A percentile compares a stretch with the other conserved stretches of the same genome.
Conservation (phyloP, 2,797 vertebrate genomes). For the Oreochromis grahami region DNA sequence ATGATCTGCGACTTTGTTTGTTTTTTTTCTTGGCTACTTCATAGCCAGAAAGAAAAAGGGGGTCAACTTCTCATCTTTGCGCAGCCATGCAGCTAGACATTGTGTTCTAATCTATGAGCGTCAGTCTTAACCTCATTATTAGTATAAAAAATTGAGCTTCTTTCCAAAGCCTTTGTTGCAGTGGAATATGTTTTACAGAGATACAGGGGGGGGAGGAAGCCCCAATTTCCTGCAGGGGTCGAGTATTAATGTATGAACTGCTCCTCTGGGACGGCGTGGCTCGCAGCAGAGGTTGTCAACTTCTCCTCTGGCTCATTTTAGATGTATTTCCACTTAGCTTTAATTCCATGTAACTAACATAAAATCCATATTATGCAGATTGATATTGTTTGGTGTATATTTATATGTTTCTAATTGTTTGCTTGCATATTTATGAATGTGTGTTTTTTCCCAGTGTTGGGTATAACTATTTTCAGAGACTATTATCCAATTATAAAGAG, state of each 20-base stretch:
- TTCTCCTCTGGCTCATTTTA: constrained; percentile 47
- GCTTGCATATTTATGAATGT: not conserved
- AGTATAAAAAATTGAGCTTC: constrained; percentile 56
- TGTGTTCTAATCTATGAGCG: constrained; percentile 62
- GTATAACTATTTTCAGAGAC: not conserved
- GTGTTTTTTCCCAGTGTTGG: not conserved
- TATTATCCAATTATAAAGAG: not conserved
- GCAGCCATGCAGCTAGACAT: constrained; percentile 37
- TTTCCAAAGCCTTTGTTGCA: constrained; percentile 64
- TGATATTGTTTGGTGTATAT: constrained; percentile 9
- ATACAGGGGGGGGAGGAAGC: constrained; percentile 45
- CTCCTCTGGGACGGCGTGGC: constrained; percentile 39
- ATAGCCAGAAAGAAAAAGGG: constrained; percentile 21
- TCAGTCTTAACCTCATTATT: constrained; percentile 72
- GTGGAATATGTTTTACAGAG: constrained; percentile 67
- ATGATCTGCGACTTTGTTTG: constrained; percentile 22
- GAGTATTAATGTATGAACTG: constrained; percentile 49
- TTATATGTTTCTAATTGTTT: constrained; percentile 12
- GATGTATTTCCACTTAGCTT: constrained; percentile 30
- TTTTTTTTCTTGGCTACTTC: constrained; percentile 21
- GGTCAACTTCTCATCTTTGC: constrained; percentile 55
- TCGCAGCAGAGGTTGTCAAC: constrained; percentile 50
- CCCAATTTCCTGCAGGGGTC: constrained; percentile 61
- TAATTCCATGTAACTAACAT: constrained; percentile 48
- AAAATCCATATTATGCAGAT: constrained; percentile 18